These are phyloP conservation scores for Atractosteus spatula DNA, from an alignment of 2,113 vertebrate species.

Conservation along the genomic window DNA sequence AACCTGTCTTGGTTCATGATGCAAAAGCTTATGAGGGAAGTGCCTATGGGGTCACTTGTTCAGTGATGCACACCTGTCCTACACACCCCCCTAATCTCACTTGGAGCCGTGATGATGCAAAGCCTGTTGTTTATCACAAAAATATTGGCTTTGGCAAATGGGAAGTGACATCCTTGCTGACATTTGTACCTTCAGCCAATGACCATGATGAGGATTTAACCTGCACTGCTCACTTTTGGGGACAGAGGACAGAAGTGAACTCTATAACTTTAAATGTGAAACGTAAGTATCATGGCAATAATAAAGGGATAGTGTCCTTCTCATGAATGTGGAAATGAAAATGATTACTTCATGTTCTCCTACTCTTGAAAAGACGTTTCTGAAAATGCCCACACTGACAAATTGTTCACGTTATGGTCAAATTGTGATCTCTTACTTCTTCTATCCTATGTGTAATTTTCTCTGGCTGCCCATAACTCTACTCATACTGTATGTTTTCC, in stretches of 20 bases:
- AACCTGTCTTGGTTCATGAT: no score
- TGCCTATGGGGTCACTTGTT: constrained; percentile 38
- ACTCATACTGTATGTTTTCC: no score
- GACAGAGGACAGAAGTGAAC: constrained; percentile 30
- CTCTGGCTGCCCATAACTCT: no score
- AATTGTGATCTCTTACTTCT: no score
- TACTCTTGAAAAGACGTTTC: no score
- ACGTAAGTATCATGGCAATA: constrained; percentile 25
- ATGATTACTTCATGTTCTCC: no score
- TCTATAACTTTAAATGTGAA: constrained; percentile 33
- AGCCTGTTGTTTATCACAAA: constrained; percentile 24
- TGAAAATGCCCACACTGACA: no score
- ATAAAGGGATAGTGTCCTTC: background rate
- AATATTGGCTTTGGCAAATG: constrained; percentile 28
- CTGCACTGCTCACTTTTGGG: constrained; percentile 45
- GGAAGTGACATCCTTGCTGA: constrained; percentile 44
- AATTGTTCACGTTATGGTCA: no score
- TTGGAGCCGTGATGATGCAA: constrained; percentile 44
- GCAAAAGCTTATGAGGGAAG: background rate
- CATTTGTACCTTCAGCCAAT: constrained; percentile 37
- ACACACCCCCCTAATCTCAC: constrained; percentile 47
- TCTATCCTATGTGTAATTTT: no score
- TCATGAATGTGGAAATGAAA: background rate
- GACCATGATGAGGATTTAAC: constrained; percentile 33
- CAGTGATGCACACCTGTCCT: constrained; percentile 51